Percentiles rank a stretch among this genome's conserved stretches.
These are phyloP conservation scores for Scaeva pyrastri DNA, from an alignment of 2,888 invertebrate genomes.

Conservation along the genomic window DNA sequence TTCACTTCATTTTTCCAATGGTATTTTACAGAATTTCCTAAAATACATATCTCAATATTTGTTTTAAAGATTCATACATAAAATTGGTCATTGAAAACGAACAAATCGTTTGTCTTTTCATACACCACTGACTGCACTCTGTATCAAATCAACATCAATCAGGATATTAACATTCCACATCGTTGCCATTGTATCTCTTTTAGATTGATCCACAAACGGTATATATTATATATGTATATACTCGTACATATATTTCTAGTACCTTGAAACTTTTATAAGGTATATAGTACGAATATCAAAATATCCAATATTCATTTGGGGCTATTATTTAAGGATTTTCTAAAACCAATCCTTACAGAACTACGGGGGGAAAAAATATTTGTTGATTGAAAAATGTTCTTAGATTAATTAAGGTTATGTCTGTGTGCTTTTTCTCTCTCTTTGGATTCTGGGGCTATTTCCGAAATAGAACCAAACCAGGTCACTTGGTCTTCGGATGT, in stretches of 20 bases:
- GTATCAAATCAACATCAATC: slow-evolving; percentile 72
- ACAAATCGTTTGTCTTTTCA: slow-evolving; percentile 56
- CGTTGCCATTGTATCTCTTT: slow-evolving; percentile 39
- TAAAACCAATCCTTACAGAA: background rate
- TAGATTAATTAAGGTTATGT: slow-evolving; percentile 53
- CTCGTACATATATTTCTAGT: no score
- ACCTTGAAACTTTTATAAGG: background rate
- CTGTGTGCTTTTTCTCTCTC: slow-evolving; percentile 33
- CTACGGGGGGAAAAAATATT: background rate
- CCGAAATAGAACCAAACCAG: background rate
- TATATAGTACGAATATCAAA: no score
- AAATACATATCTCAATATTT: background rate
- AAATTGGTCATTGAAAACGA: slow-evolving; percentile 31
- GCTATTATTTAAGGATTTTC: slow-evolving; percentile 37
- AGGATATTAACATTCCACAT: slow-evolving; percentile 72
- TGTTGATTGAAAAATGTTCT: slow-evolving; percentile 36
- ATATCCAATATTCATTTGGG: background rate
- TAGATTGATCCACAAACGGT: background rate
- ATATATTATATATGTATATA: no score
- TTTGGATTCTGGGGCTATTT: background rate
- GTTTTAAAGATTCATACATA: background rate
- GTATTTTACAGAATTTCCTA: background rate
- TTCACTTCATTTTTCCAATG: background rate
- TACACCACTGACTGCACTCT: slow-evolving; percentile 59
- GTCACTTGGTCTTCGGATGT: slow-evolving; percentile 1